Evolutionary conservation across 2,797 vertebrate genomes (phyloP), one percentile per base, ranked within the genome.

Genomic region (Poeciliopsis presidionis): DNA sequence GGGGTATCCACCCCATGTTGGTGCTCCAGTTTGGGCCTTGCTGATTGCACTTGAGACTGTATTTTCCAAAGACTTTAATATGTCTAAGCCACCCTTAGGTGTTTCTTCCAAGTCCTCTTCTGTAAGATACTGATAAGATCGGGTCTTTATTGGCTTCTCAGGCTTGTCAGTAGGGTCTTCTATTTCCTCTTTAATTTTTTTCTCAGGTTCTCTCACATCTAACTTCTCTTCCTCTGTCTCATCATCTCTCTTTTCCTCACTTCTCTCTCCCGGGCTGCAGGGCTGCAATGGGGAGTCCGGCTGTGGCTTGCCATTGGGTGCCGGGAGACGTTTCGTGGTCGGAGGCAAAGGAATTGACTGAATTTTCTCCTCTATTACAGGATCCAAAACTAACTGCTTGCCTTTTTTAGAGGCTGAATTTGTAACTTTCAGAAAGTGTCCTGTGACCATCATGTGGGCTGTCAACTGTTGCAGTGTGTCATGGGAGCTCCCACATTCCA

Each of bases 381-480:
- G 96, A 90, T 99, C 98, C 90, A 99, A 95, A 71, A 98, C 97
- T 47, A 99, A 93, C 88, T 98, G 98, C 86, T 99, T 99, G 28
- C 98, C 98, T 85, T 99, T 99, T 95, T 99, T 99, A 81, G 98
- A 99, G 75, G 98, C 98, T 8, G 98, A 97, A 91, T 97, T 99
- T 49, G 98, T 99, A 81, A 99, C 98, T 93, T 99, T 99, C 73
- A 99, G 88, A 92, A 99, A 99, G 92, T 99, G 98, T 84, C 98
- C 98, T 0, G 98, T 99, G 87, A 99, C 98, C 98, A 99, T 99
- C 98, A 99, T 99, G 88, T 99, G 98, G 85, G 98, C 97, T 0
- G 98, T 99, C 81, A 99, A 96, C 91, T 99, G 98, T 89, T 99
- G 98, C 94, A 99, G 91, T 76, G 98, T 99, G 83, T 99, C 98